Evolutionary conservation across 2,113 vertebrate genomes (phyloP).

Genomic region (Montifringilla adamsi): DNA sequence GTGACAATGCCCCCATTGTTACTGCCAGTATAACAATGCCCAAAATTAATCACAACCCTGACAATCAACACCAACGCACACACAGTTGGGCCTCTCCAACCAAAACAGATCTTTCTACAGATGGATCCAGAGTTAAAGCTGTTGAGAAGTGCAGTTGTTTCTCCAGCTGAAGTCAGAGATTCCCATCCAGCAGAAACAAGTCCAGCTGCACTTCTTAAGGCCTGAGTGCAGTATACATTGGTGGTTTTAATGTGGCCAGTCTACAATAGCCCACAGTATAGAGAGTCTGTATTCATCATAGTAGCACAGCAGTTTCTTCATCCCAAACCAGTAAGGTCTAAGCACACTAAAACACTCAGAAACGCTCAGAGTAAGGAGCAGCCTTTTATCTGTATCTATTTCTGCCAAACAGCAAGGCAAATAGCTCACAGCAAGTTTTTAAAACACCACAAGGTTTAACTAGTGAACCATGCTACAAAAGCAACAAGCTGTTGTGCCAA

Average conservation of each 20-base stretch:
- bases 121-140: background rate
- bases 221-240: background rate
- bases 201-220: background rate
- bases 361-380: background rate
- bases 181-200: background rate
- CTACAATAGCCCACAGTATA: background rate
- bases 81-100: background rate
- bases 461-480: background rate
- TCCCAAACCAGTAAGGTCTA: background rate
- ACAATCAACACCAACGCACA: background rate
- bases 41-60: background rate
- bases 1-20: conserved; percentile 18
- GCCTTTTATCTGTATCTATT: background rate
- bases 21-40: background rate
- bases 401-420: background rate
- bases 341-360: background rate
- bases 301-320: background rate
- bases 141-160: background rate
- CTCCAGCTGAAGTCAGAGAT: background rate
- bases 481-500: background rate
- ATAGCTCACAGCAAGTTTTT: background rate
- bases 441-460: background rate
- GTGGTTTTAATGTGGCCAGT: background rate
- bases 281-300: background rate
- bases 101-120: background rate